Evolutionary conservation across 30 jellyfish, hydroid and myxozoan species (phyloP), one percentile per base, ranked within the genome.

Genomic region (Turritopsis dohrnii): DNA sequence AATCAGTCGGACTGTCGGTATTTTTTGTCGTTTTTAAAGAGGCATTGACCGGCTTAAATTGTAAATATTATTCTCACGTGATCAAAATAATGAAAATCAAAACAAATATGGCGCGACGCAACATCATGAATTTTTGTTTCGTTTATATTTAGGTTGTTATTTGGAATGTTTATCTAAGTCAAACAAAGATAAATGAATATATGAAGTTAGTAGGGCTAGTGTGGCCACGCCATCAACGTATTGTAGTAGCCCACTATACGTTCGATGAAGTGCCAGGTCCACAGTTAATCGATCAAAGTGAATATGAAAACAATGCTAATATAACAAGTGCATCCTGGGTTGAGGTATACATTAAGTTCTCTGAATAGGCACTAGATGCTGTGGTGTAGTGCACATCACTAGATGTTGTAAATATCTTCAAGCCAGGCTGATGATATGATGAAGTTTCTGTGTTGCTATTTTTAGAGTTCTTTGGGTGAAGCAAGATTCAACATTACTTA

Each of bases 211-310:
- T 96, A 31, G 98, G 96, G 28, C 72, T 92, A 29, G 90, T 85
- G 54, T 93, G 98, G 98, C 96, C 91, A 18, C 82, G 85, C 72
- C 98, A 93, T 75, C 96, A 88, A 82, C 91, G 86, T 30, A 71
- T 88, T 16, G 72, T 93, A 25, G 83, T 89, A 69, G 98, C 96
- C 7, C 96, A 93, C 54, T 93, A 84, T 65, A 80, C 91, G 18
- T 79, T 93, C 27, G 96, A 93, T 88, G 96, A 93, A 54, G 71
- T 82, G 29, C 82, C 95, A 52, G 92, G 95, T 19, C 27, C 90
- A 13, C 76, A 54, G 24, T 83, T 93, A 21, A 66, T 79, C 7
- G 98, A 93, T 54, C 75, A 88, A 26, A 88, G 98, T 52, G 96
- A 90, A 69, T 79, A 76, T 30, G 81, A 87, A 1, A 76, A 93